Percentiles rank a stretch among this genome's conserved stretches.
These are phyloP conservation scores for Aurelia sp. DNA, from an alignment of 30 jellyfish, hydroid and myxozoan genomes.

Conservation along the genomic window DNA sequence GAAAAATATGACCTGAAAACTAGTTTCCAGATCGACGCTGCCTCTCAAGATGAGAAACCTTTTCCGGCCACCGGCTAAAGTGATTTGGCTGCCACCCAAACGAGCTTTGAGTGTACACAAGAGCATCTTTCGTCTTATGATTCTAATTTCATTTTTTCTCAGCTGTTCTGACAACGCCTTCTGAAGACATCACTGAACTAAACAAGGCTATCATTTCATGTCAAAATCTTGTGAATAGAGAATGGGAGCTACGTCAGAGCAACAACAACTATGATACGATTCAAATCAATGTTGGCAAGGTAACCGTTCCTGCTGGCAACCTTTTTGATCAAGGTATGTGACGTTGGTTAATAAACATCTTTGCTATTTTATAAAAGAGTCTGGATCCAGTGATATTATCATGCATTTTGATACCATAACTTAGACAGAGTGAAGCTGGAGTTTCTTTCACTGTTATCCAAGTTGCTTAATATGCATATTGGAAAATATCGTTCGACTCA, in stretches of 20 bases:
- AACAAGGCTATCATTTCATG: conserved; percentile 60
- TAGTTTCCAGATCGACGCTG: too few relatives aligned
- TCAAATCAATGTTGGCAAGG: conserved; percentile 63
- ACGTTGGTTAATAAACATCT: background rate
- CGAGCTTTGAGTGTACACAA: background rate
- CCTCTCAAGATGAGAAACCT: too few relatives aligned
- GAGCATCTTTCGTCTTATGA: background rate
- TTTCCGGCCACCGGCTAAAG: too few relatives aligned
- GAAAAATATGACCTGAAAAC: too few relatives aligned
- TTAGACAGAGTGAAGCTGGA: too few relatives aligned
- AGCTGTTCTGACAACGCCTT: conserved; percentile 67
- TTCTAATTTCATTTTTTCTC: background rate
- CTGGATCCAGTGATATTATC: too few relatives aligned
- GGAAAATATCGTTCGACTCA: too few relatives aligned
- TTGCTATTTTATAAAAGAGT: too few relatives aligned
- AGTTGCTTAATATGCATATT: too few relatives aligned
- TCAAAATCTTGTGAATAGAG: conserved; percentile 55
- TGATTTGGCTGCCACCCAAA: too few relatives aligned
- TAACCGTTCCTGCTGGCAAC: conserved; percentile 50
- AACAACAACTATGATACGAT: conserved; percentile 20
- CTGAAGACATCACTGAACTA: conserved; percentile 59
- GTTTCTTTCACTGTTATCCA: too few relatives aligned
- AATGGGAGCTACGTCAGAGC: conserved; percentile 56
- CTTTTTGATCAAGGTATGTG: conserved; percentile 68
- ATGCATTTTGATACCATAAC: too few relatives aligned